Evolutionary conservation across 2,888 invertebrate species (phyloP).

Genomic region (Polietes domitor): DNA sequence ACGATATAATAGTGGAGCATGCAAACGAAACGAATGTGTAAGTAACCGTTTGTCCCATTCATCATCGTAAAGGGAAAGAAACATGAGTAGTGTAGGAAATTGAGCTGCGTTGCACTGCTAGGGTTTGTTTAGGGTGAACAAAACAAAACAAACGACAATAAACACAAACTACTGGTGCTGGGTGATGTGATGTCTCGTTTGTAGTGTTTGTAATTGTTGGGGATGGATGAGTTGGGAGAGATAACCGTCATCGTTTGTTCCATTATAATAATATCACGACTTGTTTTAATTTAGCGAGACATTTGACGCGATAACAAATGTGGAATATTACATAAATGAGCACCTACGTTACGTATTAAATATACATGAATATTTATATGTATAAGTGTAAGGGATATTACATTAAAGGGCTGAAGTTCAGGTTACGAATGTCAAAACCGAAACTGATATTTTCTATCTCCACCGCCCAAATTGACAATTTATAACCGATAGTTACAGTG

Average conservation of each 20-base stretch:
- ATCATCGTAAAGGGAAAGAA: constrained; percentile 5
- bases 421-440: too few relatives aligned
- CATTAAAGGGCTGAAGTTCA: too few relatives aligned
- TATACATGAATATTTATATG: too few relatives aligned
- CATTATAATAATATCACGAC: neutral
- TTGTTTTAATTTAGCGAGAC: neutral
- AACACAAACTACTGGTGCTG: neutral
- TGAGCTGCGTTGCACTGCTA: constrained; percentile 24
- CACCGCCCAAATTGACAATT: too few relatives aligned
- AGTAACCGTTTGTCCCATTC: constrained; percentile 9
- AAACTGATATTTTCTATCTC: too few relatives aligned
- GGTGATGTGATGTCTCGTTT: neutral
- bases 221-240: neutral
- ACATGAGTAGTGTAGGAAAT: constrained; percentile 15
- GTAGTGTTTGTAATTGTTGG: neutral
- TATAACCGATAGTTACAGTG: too few relatives aligned
- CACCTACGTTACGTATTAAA: too few relatives aligned
- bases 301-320: neutral
- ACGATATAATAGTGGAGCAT: neutral
- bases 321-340: neutral
- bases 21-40: neutral
- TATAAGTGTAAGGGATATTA: too few relatives aligned
- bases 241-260: too few relatives aligned
- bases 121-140: constrained; percentile 2
- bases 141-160: neutral